Base-by-base conservation (phyloP, 2,888 invertebrate species). In the Parnassius orleans region DNA sequence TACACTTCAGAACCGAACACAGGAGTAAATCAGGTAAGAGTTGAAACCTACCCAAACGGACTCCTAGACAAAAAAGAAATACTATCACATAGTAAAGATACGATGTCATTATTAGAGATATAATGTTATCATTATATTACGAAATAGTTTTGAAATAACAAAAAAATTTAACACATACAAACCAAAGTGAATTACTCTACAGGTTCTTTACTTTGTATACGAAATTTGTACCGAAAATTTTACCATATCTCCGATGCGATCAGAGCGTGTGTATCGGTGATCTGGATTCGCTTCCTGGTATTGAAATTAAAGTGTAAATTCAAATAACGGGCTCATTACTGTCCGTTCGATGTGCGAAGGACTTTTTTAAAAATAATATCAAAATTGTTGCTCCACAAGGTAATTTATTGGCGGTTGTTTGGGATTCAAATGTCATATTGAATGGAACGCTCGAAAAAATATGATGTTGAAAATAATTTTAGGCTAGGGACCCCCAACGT, bases 271-370 rank as follows among this genome's bases (percentile, higher is more conserved):
- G 53, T 60, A 61, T 59, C 64, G 61, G 59, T 64, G 57, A 65
- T 59, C 65, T 61, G 57, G 53, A 57, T 60, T 46, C 65, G 53
- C 66, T 67, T 64, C 63, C 67, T 57, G 60, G 65, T 63, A 65
- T 64, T 59, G 58, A 69, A 66, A 67, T 67, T 67, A 59, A 64
- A 63, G 59, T 61, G 65, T 64, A 61, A 64, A 63, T 57, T 61
- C 65, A 53, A 41, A 57, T 57, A 63, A 57, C 61, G 58, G 62
- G 19, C 64, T 57, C 61, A 60, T 64, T 64, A 64, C 57, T 47
- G 57, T 51, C 51, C 50, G 51, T 43, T 43, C 57, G 51, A 57
- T 53, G 53, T 50, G 53, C 57, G 51, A 33, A 51, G 51, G 15
- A 15, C 55, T 15, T 59, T 65, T 11, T 50, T 33, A 57, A 61